These are phyloP conservation scores for Drosophila neotestacea DNA, from an alignment of 2,888 invertebrate genomes.

Conservation along the genomic window DNA sequence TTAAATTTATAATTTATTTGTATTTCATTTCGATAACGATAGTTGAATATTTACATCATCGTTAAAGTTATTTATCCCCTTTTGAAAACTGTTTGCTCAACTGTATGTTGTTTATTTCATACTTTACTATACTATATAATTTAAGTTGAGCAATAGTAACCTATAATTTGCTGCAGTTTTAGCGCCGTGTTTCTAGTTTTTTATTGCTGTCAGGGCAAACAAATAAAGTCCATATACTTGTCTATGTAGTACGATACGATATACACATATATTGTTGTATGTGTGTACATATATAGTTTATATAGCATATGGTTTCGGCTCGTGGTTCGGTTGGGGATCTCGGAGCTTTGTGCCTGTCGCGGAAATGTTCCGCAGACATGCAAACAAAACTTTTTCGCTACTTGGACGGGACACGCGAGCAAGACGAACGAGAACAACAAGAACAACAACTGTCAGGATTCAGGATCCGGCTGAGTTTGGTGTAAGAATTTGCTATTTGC, in stretches of 20 bases:
- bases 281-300: slow-evolving; percentile 13
- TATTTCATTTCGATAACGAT: not conserved
- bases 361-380: slow-evolving; percentile 82
- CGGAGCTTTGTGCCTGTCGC: slow-evolving; percentile 73
- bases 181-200: slow-evolving; percentile 62
- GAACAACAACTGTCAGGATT: slow-evolving; percentile 41
- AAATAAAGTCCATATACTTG: not conserved
- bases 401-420: slow-evolving; percentile 45
- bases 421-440: slow-evolving; percentile 6
- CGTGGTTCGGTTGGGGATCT: slow-evolving; percentile 28
- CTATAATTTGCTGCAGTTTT: slow-evolving; percentile 78
- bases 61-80: not conserved
- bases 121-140: slow-evolving; percentile 38
- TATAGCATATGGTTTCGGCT: slow-evolving; percentile 40
- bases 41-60: not conserved
- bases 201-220: slow-evolving; percentile 50
- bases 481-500: slow-evolving; percentile 50
- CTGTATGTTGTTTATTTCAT: slow-evolving; percentile 2
- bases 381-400: slow-evolving; percentile 78
- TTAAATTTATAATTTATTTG: not conserved
- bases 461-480: slow-evolving; percentile 37
- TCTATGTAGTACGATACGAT: not conserved
- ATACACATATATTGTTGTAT: not conserved
- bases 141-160: slow-evolving; percentile 64
- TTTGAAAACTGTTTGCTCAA: not conserved